A percentile compares a stretch with the other conserved stretches of the same genome.
These are phyloP conservation scores for Rosalia funebris DNA, from an alignment of 2,888 invertebrate genomes.

Conservation along the genomic window DNA sequence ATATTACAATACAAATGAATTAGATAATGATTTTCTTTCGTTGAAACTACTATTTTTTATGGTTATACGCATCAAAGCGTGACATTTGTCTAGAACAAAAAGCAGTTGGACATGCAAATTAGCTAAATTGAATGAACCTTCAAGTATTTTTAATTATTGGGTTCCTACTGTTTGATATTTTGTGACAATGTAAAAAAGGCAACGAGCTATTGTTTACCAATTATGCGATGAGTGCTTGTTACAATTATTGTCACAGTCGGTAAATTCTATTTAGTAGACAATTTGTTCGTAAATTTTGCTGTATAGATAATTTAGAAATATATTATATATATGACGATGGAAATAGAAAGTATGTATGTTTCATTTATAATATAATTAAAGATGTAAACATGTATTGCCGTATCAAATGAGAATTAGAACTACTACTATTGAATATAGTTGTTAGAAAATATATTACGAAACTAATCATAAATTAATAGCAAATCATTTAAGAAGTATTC, in stretches of 20 bases:
- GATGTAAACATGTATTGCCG: too few species aligned
- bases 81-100: background rate
- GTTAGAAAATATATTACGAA: too few species aligned
- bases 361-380: too few species aligned
- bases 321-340: too few species aligned
- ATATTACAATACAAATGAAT: background rate
- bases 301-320: too few species aligned
- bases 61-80: background rate
- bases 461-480: too few species aligned
- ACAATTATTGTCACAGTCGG: background rate
- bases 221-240: background rate
- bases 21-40: background rate
- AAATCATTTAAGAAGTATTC: too few species aligned
- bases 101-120: background rate
- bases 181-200: background rate
- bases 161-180: background rate
- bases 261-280: constrained; percentile 18
- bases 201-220: background rate
- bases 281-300: too few species aligned
- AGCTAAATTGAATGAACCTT: background rate
- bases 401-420: too few species aligned
- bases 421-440: too few species aligned
- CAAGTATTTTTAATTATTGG: background rate
- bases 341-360: too few species aligned
- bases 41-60: background rate